Conservation (phyloP, 2,113 vertebrate genomes). For the Proterorhinus semilunaris region DNA sequence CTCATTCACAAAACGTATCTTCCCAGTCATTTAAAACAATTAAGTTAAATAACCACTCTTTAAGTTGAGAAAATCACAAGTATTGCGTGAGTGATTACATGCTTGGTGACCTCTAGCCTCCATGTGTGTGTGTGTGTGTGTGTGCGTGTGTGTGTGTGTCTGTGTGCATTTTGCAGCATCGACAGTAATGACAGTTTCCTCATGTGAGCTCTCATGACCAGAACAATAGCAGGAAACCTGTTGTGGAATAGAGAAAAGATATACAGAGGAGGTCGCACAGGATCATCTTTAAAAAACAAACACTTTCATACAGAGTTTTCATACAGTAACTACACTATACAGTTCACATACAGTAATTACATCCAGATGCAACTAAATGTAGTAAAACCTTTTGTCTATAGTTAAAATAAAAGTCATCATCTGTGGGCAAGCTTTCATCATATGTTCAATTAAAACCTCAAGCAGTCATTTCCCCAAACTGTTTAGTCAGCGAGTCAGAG, state of each 20-base stretch:
- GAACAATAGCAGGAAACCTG: slow-evolving; percentile 73
- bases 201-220: slow-evolving; percentile 47
- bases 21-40: slow-evolving; percentile 27
- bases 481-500: slow-evolving; percentile 9
- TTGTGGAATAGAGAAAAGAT: slow-evolving; percentile 39
- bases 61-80: slow-evolving; percentile 35
- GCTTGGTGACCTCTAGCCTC: slow-evolving; percentile 4
- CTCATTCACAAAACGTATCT: slow-evolving; percentile 4
- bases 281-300: slow-evolving; percentile 15
- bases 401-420: neutral
- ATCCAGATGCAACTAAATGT: neutral
- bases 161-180: slow-evolving; percentile 51
- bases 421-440: neutral
- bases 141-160: slow-evolving; percentile 13
- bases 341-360: neutral
- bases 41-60: slow-evolving; percentile 27
- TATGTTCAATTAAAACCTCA: neutral
- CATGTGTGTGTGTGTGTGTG: slow-evolving; percentile 15
- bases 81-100: slow-evolving; percentile 17
- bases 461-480: neutral
- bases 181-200: slow-evolving; percentile 66
- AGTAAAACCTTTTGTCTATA: neutral
- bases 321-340: neutral
- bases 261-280: slow-evolving; percentile 5
- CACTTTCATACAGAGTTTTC: neutral